A percentile compares a stretch with the other conserved stretches of the same genome.
Conservation (phyloP, 37 sponge, comb jelly and placozoan genomes). For the Cliona cf. orientalis region DNA sequence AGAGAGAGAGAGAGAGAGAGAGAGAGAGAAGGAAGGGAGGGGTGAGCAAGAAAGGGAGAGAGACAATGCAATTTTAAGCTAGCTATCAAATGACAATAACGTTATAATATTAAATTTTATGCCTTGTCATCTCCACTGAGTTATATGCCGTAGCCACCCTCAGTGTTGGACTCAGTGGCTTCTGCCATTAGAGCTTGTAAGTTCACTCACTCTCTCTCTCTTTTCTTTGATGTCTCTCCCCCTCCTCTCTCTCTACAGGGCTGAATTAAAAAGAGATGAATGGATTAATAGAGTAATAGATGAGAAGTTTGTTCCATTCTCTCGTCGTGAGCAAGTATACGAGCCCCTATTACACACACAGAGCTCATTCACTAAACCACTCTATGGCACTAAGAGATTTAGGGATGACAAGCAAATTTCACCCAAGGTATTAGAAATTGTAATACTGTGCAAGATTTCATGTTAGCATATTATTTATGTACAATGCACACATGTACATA, state of each 20-base stretch:
- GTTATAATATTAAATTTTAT: too few relatives aligned
- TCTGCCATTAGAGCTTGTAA: too few relatives aligned
- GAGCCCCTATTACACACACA: neutral
- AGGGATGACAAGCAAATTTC: neutral
- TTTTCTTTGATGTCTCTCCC: too few relatives aligned
- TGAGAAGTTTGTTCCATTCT: neutral
- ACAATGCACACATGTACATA: too few relatives aligned
- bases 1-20: too few relatives aligned
- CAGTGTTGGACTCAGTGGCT: neutral
- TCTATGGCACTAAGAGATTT: neutral
- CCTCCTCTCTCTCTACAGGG: neutral
- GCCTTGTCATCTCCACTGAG: neutral
- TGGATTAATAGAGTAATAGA: slow-evolving; percentile 1
- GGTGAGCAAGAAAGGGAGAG: neutral
- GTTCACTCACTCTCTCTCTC: too few relatives aligned
- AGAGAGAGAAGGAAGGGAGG: neutral
- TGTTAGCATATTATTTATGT: too few relatives aligned
- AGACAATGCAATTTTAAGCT: neutral
- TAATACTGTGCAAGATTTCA: too few relatives aligned
- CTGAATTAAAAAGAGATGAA: neutral
- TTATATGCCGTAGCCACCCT: neutral
- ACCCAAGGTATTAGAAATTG: neutral
- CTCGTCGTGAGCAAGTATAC: neutral
- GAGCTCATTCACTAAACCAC: neutral
- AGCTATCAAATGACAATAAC: neutral